phyloP scores from a whole-genome alignment of 2,888 invertebrate species.

The Acanthosoma haemorrhoidale region DNA sequence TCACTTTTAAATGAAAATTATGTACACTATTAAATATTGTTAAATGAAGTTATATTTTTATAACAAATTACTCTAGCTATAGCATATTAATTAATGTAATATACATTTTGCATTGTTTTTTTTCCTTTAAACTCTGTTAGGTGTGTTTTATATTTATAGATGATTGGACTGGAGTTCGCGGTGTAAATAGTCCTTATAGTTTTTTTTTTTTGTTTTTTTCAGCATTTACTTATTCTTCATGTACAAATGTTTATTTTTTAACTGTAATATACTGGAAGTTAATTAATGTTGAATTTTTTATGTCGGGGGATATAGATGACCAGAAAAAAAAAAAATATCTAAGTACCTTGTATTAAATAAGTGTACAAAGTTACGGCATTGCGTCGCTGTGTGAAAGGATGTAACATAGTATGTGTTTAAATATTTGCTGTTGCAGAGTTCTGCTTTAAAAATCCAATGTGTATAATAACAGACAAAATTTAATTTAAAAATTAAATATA shows the following conservation, averaged over 20 bases:
- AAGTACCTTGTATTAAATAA: conserved; percentile 20
- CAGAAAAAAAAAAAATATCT: not conserved
- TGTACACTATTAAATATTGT: conserved; percentile 20
- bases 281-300: conserved; percentile 9
- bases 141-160: not conserved
- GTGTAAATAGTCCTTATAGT: conserved; percentile 13
- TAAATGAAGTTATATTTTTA: conserved; percentile 26
- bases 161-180: conserved; percentile 7
- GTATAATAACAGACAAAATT: conserved; percentile 20
- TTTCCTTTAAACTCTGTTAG: not conserved
- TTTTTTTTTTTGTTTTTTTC: conserved; percentile 13
- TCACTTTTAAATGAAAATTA: conserved; percentile 11
- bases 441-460: conserved; percentile 19
- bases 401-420: conserved; percentile 1
- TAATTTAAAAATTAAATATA: conserved; percentile 15
- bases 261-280: conserved; percentile 25
- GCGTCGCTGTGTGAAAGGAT: not conserved
- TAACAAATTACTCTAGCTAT: conserved; percentile 21
- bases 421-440: conserved; percentile 1
- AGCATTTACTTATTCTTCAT: conserved; percentile 23
- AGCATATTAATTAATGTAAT: conserved; percentile 21
- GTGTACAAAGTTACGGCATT: conserved; percentile 20
- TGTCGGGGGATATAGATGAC: not conserved
- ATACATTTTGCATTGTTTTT: conserved; percentile 16
- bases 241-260: conserved; percentile 28